A percentile compares a stretch with the other conserved stretches of the same genome.
Conservation (phyloP, 2,888 invertebrate genomes). For the Pachydiplax longipennis region DNA sequence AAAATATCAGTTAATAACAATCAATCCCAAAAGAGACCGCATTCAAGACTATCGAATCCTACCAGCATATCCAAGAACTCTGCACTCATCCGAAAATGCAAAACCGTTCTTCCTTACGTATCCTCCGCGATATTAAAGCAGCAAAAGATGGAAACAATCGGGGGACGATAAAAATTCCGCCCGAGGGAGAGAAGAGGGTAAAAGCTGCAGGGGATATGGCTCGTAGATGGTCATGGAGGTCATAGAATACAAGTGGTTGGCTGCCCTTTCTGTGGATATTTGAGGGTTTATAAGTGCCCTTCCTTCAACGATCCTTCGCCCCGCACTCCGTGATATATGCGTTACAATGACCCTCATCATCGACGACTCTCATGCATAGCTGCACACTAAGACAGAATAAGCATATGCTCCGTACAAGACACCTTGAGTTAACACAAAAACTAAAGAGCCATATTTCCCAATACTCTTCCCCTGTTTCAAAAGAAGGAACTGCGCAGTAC, state of each 20-base stretch:
- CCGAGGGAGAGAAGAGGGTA: not conserved
- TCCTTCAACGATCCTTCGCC: not conserved
- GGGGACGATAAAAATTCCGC: not conserved
- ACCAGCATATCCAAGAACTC: not conserved
- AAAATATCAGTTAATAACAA: too few species aligned
- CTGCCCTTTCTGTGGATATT: too few species aligned
- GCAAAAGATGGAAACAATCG: not conserved
- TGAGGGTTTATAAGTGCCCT: not conserved
- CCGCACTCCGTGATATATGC: not conserved
- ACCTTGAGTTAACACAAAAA: too few species aligned
- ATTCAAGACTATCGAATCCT: not conserved
- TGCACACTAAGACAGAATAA: not conserved
- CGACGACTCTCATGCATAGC: not conserved
- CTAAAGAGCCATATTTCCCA: too few species aligned
- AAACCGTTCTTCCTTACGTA: not conserved
- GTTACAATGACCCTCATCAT: constrained; percentile 27
- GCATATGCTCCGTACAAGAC: not conserved
- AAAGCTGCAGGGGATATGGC: not conserved
- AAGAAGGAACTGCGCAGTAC: too few species aligned
- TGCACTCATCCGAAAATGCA: not conserved
- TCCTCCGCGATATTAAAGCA: not conserved
- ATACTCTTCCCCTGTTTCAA: too few species aligned
- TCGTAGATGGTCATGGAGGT: not conserved
- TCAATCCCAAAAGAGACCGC: too few species aligned
- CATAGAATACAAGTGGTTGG: not conserved